A percentile compares a stretch with the other conserved stretches of the same genome.
Evolutionary conservation across 1,140 invertebrate species (phyloP).

Genomic region (Chrysoperla carnea): DNA sequence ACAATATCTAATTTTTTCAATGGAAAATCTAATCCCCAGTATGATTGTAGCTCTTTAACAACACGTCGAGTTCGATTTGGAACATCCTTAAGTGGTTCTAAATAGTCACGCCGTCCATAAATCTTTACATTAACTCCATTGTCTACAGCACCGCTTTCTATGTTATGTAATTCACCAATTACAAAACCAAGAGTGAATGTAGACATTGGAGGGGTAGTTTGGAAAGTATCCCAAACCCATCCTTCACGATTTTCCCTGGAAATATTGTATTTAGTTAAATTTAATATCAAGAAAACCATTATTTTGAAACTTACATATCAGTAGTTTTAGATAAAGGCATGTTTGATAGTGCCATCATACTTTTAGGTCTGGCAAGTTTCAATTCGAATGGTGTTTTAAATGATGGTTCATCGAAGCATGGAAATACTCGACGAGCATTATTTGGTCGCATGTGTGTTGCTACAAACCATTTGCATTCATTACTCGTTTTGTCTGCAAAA

Average conservation of each 20-base stretch:
- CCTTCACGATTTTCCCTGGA: slow-evolving; percentile 17
- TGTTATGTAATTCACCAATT: slow-evolving; percentile 48
- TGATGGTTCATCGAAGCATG: slow-evolving; percentile 82
- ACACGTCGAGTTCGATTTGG: slow-evolving; percentile 39
- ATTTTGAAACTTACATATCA: slow-evolving; percentile 34
- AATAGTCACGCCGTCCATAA: slow-evolving; percentile 54
- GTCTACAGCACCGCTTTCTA: slow-evolving; percentile 14
- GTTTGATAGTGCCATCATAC: slow-evolving; percentile 42
- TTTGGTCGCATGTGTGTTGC: slow-evolving; percentile 66
- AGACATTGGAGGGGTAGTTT: slow-evolving; percentile 59
- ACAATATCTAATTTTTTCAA: slow-evolving; percentile 61
- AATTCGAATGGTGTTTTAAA: slow-evolving; percentile 58
- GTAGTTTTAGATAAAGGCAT: slow-evolving; percentile 33
- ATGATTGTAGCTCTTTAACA: slow-evolving; percentile 45
- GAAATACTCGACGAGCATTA: slow-evolving; percentile 69
- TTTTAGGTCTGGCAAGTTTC: slow-evolving; percentile 37
- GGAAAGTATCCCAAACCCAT: slow-evolving; percentile 49
- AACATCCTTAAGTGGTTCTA: slow-evolving; percentile 38
- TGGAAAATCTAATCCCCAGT: slow-evolving; percentile 51
- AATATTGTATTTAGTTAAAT: slow-evolving; percentile 7
- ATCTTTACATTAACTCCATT: slow-evolving; percentile 17
- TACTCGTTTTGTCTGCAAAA: slow-evolving; percentile 28
- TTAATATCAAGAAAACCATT: background rate
- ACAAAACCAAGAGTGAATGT: slow-evolving; percentile 72
- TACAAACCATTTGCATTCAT: slow-evolving; percentile 30